A percentile compares a stretch with the other conserved stretches of the same genome.
These are phyloP conservation scores for Drosophila asahinai DNA, from an alignment of 1,140 invertebrate genomes.

Conservation along the genomic window DNA sequence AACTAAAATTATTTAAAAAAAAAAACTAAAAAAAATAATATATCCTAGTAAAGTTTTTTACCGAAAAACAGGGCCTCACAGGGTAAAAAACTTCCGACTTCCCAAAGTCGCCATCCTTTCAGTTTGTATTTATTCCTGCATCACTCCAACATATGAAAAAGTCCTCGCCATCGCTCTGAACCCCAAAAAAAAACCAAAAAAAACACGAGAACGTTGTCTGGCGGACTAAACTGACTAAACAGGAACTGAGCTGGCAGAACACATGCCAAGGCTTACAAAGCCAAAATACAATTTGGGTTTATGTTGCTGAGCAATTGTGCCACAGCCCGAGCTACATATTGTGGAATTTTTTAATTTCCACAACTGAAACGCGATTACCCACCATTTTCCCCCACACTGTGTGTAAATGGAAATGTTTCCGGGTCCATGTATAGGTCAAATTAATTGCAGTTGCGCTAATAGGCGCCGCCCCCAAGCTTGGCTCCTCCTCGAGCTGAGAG, in stretches of 20 bases:
- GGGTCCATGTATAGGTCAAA: constrained; percentile 35
- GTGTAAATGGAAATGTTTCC: constrained; percentile 18
- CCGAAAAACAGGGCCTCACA: too few species aligned
- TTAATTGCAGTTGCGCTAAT: constrained; percentile 68
- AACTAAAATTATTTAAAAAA: too few species aligned
- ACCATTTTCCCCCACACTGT: constrained; percentile 22
- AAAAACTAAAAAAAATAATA: too few species aligned
- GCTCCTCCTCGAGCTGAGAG: constrained; percentile 13
- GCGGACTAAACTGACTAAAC: constrained; percentile 31
- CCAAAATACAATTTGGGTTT: constrained; percentile 12
- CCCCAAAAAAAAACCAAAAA: constrained; percentile 1
- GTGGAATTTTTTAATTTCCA: constrained; percentile 81
- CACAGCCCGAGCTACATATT: constrained; percentile 40
- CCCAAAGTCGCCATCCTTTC: not conserved
- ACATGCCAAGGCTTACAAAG: constrained; percentile 58
- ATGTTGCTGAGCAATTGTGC: constrained; percentile 31
- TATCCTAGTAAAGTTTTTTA: not conserved
- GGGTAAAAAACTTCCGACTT: not conserved
- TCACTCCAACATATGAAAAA: constrained; percentile 2
- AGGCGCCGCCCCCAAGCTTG: constrained; percentile 22
- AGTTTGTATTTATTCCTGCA: not conserved
- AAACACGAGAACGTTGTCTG: constrained; percentile 21
- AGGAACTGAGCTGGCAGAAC: constrained; percentile 53
- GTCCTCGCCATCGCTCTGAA: not conserved
- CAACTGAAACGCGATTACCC: constrained; percentile 12